These are phyloP conservation scores for Spilosoma lubricipeda DNA, from an alignment of 2,888 invertebrate species.

Conservation along the genomic window DNA sequence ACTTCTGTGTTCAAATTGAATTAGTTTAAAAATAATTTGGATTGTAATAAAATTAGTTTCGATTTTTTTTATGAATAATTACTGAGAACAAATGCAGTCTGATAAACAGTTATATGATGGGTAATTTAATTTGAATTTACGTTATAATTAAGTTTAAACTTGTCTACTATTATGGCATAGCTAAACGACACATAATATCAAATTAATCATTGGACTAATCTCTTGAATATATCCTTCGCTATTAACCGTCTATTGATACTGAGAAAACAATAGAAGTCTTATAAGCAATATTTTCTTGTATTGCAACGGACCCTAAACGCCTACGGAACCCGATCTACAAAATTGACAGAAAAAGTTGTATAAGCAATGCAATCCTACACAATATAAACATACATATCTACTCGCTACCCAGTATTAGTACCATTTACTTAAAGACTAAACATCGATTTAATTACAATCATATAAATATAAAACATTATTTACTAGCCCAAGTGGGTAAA, in stretches of 20 bases:
- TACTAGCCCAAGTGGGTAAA: conserved; percentile 59
- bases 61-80: background rate
- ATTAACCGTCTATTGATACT: background rate
- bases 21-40: background rate
- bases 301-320: conserved; percentile 32
- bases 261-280: conserved; percentile 24
- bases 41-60: background rate
- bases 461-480: conserved; percentile 63
- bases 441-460: conserved; percentile 52
- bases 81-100: background rate
- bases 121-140: background rate
- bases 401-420: conserved; percentile 66
- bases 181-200: background rate
- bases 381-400: conserved; percentile 52
- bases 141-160: background rate
- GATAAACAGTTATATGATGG: background rate
- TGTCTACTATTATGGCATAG: background rate
- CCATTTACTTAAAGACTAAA: conserved; percentile 61
- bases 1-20: background rate
- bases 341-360: conserved; percentile 50
- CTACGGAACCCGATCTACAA: conserved; percentile 48
- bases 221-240: background rate
- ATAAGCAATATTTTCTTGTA: conserved; percentile 24
- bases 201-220: background rate
- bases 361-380: conserved; percentile 54